phyloP scores from a whole-genome alignment of 2,113 vertebrate genomes.

The Mesembrinibis cayennensis region DNA sequence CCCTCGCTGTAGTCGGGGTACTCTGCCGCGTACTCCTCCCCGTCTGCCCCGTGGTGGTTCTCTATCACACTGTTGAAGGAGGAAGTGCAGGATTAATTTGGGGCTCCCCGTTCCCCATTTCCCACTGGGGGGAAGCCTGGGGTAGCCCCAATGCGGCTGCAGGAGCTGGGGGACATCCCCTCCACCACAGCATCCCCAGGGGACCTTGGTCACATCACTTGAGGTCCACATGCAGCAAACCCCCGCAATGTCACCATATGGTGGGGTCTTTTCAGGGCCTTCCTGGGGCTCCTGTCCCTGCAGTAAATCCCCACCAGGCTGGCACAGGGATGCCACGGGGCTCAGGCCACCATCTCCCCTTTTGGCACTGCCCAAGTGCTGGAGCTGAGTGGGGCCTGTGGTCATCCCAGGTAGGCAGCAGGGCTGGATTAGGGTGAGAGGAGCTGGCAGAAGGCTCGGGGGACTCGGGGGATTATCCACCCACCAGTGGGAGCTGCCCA shows the following conservation, averaged over 20 bases:
- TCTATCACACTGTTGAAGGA: slow-evolving; percentile 71
- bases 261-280: not conserved
- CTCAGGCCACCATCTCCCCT: not conserved
- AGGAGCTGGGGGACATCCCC: not conserved
- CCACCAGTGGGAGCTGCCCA: accelerated
- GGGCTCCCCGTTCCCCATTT: accelerated
- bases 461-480: not conserved
- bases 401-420: not conserved
- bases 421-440: not conserved
- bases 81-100: not conserved
- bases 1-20: slow-evolving; percentile 74
- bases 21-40: slow-evolving; percentile 68
- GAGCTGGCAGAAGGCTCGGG: not conserved
- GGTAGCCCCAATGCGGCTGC: not conserved
- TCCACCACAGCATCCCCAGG: not conserved
- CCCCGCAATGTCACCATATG: accelerated
- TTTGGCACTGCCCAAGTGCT: too few relatives aligned
- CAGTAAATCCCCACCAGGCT: not conserved
- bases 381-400: not conserved
- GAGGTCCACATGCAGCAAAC: not conserved
- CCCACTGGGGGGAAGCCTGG: not conserved
- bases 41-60: slow-evolving; percentile 69
- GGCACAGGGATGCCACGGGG: not conserved
- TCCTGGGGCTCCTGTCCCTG: not conserved
- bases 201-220: not conserved